Conservation (phyloP, 1,140 invertebrate species). For the Phenacoccus solenopsis region DNA sequence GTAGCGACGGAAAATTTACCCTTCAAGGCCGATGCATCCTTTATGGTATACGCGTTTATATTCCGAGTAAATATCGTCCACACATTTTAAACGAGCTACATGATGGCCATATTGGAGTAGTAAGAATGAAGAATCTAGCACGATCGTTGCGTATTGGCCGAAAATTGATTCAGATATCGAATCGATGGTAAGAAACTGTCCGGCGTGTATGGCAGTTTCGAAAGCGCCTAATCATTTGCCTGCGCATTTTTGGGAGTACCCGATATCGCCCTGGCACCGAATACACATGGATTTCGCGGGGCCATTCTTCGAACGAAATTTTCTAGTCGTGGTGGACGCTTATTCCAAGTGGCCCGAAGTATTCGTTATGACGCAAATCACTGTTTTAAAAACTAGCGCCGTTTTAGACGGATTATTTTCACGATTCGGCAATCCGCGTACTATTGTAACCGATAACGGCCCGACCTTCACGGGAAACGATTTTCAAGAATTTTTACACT, state of each 20-base stretch:
- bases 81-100: too few relatives aligned
- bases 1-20: background rate
- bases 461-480: constrained; percentile 26
- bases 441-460: constrained; percentile 29
- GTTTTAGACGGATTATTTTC: constrained; percentile 25
- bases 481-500: constrained; percentile 26
- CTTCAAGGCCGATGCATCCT: too few relatives aligned
- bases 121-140: too few relatives aligned
- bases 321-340: constrained; percentile 33
- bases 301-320: constrained; percentile 27
- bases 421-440: constrained; percentile 25
- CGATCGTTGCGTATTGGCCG: too few relatives aligned
- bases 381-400: constrained; percentile 18
- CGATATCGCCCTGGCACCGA: constrained; percentile 28
- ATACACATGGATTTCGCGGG: constrained; percentile 36
- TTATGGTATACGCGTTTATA: too few relatives aligned
- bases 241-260: too few relatives aligned
- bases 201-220: too few relatives aligned
- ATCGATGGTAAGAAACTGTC: too few relatives aligned
- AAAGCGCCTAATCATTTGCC: too few relatives aligned
- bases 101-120: too few relatives aligned
- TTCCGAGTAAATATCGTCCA: too few relatives aligned
- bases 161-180: too few relatives aligned
- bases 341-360: constrained; percentile 30
- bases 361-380: constrained; percentile 16